phyloP scores from a whole-genome alignment of 92 coral and sea anemone genomes.

The Epizoanthus stellaris region DNA sequence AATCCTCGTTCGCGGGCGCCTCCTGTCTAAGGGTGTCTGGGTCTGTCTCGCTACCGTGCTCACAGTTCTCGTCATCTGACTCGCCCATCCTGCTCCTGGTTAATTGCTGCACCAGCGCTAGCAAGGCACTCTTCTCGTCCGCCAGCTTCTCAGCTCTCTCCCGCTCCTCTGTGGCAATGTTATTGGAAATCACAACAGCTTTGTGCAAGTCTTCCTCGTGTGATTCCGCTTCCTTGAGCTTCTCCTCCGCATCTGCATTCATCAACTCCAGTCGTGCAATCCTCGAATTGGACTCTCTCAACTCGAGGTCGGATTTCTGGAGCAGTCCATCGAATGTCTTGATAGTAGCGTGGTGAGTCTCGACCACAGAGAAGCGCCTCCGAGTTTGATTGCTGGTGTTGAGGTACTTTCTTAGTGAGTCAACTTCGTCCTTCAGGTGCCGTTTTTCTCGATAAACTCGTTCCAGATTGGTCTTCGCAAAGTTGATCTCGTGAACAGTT shows the following conservation, averaged over 20 bases:
- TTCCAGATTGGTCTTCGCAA: conserved; percentile 82
- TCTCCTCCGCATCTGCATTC: conserved; percentile 85
- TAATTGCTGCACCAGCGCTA: conserved; percentile 21
- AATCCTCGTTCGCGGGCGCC: not conserved
- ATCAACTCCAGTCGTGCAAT: conserved; percentile 75
- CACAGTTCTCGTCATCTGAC: not conserved
- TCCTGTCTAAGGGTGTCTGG: not conserved
- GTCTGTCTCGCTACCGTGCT: not conserved
- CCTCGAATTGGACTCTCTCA: conserved; percentile 80
- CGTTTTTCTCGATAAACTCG: conserved; percentile 84
- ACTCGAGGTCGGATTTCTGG: conserved; percentile 82
- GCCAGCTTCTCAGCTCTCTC: conserved; percentile 62
- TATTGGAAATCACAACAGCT: conserved; percentile 83
- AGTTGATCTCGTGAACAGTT: conserved; percentile 66
- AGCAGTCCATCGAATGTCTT: conserved; percentile 81
- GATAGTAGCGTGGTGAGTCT: conserved; percentile 68
- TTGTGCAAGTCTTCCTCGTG: conserved; percentile 77
- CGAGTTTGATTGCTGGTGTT: conserved; percentile 56
- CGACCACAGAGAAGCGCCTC: conserved; percentile 65
- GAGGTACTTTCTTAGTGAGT: conserved; percentile 72
- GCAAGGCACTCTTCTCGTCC: conserved; percentile 56
- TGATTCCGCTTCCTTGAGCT: conserved; percentile 71
- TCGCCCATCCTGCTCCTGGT: conserved; percentile 30
- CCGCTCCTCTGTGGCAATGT: conserved; percentile 83
- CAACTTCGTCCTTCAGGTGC: conserved; percentile 84